Conservation (phyloP, 2,113 vertebrate species). For the Ophiodon elongatus region DNA sequence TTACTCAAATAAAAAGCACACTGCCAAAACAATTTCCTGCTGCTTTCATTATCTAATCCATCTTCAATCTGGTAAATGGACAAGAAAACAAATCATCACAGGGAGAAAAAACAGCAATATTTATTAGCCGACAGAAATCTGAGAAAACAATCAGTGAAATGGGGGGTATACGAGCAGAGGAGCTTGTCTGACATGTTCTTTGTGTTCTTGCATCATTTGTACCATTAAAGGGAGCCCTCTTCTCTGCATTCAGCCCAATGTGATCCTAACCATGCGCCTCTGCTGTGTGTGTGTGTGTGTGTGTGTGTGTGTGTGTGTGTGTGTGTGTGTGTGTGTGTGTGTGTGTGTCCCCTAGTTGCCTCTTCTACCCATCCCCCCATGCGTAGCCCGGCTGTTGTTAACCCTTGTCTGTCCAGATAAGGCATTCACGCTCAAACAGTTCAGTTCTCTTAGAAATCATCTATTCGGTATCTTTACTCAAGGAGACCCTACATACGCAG, state of each 20-base stretch:
- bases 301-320: constrained; percentile 7
- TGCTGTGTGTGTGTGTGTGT: not conserved
- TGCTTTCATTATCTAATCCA: constrained; percentile 81
- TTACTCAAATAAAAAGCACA: constrained; percentile 62
- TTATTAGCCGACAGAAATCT: constrained; percentile 57
- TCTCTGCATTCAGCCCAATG: constrained; percentile 43
- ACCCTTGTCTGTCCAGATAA: constrained; percentile 69
- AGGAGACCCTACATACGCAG: constrained; percentile 41
- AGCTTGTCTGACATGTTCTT: constrained; percentile 15
- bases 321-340: not conserved
- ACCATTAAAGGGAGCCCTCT: constrained; percentile 43
- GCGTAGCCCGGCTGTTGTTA: constrained; percentile 65
- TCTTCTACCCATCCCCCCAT: constrained; percentile 69
- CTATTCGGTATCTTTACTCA: constrained; percentile 1
- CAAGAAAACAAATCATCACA: constrained; percentile 63
- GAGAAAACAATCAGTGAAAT: constrained; percentile 59
- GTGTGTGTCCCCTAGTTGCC: constrained; percentile 56
- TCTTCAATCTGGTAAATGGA: constrained; percentile 77
- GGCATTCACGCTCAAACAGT: constrained; percentile 59
- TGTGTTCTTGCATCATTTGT: constrained; percentile 39
- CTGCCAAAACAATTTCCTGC: constrained; percentile 76
- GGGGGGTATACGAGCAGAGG: not conserved
- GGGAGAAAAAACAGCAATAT: constrained; percentile 14
- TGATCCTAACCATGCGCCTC: constrained; percentile 47
- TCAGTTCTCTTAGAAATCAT: constrained; percentile 37